Conservation (phyloP, 1,140 invertebrate species). For the Macrotrachela quadricornifera region DNA sequence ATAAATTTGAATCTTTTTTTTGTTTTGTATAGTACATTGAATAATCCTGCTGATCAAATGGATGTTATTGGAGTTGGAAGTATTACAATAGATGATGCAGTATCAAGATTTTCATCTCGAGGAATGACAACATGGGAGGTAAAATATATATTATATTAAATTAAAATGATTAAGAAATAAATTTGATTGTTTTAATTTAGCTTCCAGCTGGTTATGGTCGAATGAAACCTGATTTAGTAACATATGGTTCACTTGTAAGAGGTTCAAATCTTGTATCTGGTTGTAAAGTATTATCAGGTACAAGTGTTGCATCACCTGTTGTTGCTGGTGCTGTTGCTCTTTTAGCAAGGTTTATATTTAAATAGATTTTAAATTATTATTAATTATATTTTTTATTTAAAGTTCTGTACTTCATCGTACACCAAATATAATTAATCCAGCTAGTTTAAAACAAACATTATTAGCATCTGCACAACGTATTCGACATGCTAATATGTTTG, state of each 20-base stretch:
- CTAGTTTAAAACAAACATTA: constrained; percentile 77
- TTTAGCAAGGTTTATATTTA: constrained; percentile 41
- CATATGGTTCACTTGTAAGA: constrained; percentile 68
- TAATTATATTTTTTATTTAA: too few species aligned
- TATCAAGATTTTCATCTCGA: constrained; percentile 78
- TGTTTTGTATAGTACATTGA: constrained; percentile 44
- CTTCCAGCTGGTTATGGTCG: constrained; percentile 53
- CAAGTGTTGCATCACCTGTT: constrained; percentile 81
- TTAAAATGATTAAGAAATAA: too few species aligned
- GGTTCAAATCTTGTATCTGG: constrained; percentile 67
- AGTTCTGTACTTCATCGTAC: too few species aligned
- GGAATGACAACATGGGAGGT: constrained; percentile 84
- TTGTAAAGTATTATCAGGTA: constrained; percentile 63
- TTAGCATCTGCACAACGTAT: constrained; percentile 62
- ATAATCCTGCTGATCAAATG: constrained; percentile 93
- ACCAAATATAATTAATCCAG: constrained; percentile 47
- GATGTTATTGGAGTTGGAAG: constrained; percentile 92
- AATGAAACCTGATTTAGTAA: constrained; percentile 85
- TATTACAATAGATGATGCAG: constrained; percentile 85
- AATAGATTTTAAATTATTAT: too few species aligned
- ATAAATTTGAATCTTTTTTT: too few species aligned
- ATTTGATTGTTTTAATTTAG: neutral
- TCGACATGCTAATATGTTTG: constrained; percentile 74
- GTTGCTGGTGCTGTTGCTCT: constrained; percentile 75
- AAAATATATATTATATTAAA: too few species aligned